Evolutionary conservation across 2,888 invertebrate genomes (phyloP).

Genomic region (Melikaiella ostensackeni): DNA sequence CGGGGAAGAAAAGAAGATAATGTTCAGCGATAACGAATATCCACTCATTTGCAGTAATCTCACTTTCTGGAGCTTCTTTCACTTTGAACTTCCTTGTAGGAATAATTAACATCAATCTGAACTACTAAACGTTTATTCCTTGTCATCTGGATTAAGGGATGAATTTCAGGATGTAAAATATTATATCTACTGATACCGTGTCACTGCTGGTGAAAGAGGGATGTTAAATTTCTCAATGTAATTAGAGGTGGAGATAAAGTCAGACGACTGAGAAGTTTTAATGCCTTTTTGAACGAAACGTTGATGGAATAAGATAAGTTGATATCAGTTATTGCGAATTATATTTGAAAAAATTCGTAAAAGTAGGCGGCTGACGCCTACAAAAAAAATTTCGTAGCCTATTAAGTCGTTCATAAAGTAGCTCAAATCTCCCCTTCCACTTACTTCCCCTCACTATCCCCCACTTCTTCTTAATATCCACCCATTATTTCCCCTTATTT

Average conservation of each 20-base stretch:
- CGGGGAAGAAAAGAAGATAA: slow-evolving; percentile 7
- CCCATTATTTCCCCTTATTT: too few species aligned
- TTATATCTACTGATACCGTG: neutral
- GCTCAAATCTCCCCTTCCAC: too few species aligned
- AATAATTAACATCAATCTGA: neutral
- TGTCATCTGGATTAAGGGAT: slow-evolving; percentile 6
- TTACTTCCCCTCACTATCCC: too few species aligned
- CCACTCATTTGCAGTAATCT: slow-evolving; percentile 5
- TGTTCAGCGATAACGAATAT: neutral
- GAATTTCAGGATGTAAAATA: slow-evolving; percentile 12
- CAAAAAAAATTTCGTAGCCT: too few species aligned
- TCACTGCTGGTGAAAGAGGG: neutral
- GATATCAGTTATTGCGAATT: too few species aligned
- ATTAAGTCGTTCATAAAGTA: too few species aligned
- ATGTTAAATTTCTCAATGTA: neutral
- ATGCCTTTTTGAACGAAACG: neutral
- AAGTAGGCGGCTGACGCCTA: too few species aligned
- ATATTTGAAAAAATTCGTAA: too few species aligned
- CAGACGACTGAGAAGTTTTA: neutral
- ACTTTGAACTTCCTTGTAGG: neutral
- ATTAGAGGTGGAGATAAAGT: neutral
- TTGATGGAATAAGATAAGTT: neutral
- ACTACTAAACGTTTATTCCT: neutral
- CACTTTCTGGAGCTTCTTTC: slow-evolving; percentile 16
- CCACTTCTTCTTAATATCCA: too few species aligned